Percentiles rank a stretch among this genome's conserved stretches.
phyloP scores from a whole-genome alignment of 2,113 vertebrate genomes.

The Solea senegalensis region DNA sequence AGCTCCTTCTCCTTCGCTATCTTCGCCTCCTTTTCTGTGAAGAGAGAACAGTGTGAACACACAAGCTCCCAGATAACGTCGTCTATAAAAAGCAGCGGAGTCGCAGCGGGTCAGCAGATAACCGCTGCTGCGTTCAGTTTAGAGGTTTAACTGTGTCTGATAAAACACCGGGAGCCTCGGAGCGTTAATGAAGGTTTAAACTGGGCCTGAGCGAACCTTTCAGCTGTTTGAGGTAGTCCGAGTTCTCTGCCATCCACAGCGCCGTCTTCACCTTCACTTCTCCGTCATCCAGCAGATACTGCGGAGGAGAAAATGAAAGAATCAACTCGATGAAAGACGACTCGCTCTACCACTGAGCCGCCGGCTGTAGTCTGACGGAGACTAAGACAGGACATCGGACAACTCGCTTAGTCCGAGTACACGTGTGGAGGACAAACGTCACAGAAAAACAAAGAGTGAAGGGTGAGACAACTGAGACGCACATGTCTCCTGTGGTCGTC shows the following conservation, averaged over 20 bases:
- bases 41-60: conserved; percentile 19
- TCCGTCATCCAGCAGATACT: conserved; percentile 94
- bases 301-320: conserved; percentile 3
- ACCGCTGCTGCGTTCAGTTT: background rate
- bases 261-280: conserved; percentile 94
- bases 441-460: no score
- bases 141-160: conserved; percentile 12
- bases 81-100: background rate
- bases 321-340: no score
- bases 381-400: no score
- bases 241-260: conserved; percentile 96
- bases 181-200: no score
- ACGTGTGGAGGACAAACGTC: no score
- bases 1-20: conserved; percentile 97
- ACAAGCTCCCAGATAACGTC: background rate
- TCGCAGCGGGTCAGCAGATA: background rate
- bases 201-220: conserved; percentile 80
- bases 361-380: no score
- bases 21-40: conserved; percentile 92
- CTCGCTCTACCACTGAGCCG: no score
- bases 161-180: background rate
- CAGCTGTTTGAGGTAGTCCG: conserved; percentile 94
- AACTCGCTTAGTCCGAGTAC: no score
- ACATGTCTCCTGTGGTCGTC: no score
- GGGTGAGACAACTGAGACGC: no score